phyloP scores from a whole-genome alignment of 2,888 invertebrate genomes.

The Brenthis hecate region DNA sequence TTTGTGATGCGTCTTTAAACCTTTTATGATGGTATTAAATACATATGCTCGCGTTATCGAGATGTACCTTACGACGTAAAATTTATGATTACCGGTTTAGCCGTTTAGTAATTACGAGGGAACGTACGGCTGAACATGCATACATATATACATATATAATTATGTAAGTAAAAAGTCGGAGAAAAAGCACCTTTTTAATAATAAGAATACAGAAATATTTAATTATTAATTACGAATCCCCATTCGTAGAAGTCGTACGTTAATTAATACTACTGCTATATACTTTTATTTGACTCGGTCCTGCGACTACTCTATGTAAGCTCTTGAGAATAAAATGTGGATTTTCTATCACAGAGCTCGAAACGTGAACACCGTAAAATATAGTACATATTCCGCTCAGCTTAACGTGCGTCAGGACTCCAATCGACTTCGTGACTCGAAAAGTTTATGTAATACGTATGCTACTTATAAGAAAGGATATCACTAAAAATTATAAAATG shows the following conservation, averaged over 20 bases:
- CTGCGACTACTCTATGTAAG: slow-evolving; percentile 9
- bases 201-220: not conserved
- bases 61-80: no score
- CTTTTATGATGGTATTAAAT: no score
- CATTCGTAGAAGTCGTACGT: not conserved
- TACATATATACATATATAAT: no score
- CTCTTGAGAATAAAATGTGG: slow-evolving; percentile 19
- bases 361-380: slow-evolving; percentile 29
- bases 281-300: not conserved
- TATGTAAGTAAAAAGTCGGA: no score
- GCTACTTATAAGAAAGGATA: slow-evolving; percentile 13
- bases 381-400: slow-evolving; percentile 26
- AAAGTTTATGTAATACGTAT: slow-evolving; percentile 15
- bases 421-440: slow-evolving; percentile 21
- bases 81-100: no score
- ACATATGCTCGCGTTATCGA: no score
- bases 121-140: no score
- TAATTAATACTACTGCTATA: slow-evolving; percentile 7
- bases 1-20: no score
- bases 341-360: slow-evolving; percentile 26
- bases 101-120: no score
- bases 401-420: slow-evolving; percentile 23
- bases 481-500: not conserved
- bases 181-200: no score
- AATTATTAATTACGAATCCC: not conserved